Conservation (phyloP, 2,888 invertebrate genomes). For the Hanleya hanleyi region DNA sequence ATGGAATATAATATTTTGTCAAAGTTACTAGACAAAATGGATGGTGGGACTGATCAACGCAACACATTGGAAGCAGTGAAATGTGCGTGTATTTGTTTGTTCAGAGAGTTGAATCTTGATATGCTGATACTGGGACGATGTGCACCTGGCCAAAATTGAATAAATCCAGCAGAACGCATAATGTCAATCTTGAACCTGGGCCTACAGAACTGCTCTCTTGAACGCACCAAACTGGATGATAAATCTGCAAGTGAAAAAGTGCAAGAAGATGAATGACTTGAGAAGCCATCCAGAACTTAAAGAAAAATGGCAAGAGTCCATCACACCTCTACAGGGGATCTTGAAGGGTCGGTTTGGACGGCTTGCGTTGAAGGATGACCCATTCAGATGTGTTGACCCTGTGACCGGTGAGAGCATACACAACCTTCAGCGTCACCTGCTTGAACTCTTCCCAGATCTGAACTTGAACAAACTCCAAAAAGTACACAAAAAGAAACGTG, state of each 20-base stretch:
- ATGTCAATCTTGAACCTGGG: conserved; percentile 27
- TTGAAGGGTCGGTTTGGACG: neutral
- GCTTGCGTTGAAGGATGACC: conserved; percentile 24
- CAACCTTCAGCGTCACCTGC: conserved; percentile 22
- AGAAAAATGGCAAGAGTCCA: too few species aligned
- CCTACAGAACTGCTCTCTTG: conserved; percentile 12
- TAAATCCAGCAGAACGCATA: conserved; percentile 38
- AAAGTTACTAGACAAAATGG: neutral
- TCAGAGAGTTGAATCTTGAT: conserved; percentile 33
- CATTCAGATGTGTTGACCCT: conserved; percentile 14
- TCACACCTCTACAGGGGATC: neutral
- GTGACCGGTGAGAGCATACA: conserved; percentile 19
- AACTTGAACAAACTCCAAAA: conserved; percentile 20
- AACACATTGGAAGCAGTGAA: neutral
- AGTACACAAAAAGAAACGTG: conserved; percentile 18
- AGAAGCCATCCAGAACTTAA: too few species aligned
- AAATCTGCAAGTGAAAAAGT: too few species aligned
- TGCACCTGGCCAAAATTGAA: conserved; percentile 39
- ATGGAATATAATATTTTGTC: too few species aligned
- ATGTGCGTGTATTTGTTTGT: conserved; percentile 26
- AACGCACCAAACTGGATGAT: too few species aligned
- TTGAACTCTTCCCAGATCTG: conserved; percentile 24
- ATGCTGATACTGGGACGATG: conserved; percentile 32
- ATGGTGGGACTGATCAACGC: neutral
- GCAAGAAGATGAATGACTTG: too few species aligned